Evolutionary conservation across 2,797 vertebrate species (phyloP), one percentile per base, ranked within the genome.

Genomic region (Tokudaia muenninki): DNA sequence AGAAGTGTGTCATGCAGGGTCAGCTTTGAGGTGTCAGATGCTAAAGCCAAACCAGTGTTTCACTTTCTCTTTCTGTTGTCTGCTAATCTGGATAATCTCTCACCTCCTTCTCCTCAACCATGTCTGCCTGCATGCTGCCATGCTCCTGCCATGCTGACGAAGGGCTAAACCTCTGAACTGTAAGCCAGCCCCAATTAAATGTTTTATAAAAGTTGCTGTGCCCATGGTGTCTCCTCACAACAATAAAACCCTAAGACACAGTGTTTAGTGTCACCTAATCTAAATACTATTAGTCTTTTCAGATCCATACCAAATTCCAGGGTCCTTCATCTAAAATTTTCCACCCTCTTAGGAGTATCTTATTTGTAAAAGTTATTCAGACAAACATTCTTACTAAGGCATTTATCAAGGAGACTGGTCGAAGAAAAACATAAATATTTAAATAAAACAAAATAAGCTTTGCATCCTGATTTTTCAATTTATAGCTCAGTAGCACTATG

Each of bases 241-340:
- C 22, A 75, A 41, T 44, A 75, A 75, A 44, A 6, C 37, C 37
- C 72, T 47, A 47, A 77, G 24, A 77, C 44, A 26, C 13, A 26
- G 12, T 13, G n/a, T 61, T 94, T 81, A 31, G 17, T 92, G 47
- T 90, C 6, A 29, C 13, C 37, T 61, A n/a, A 82, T 86, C 13
- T 96, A 87, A 86, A 95, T 87, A 22, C 17, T 82, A 24, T 80
- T 87, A 91, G 10, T 93, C 63, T 83, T 96, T 88, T 0, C 90
- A 95, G 12, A 77, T 3, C 2, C 70, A 94, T 29, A 6, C 74
- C 34, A 82, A 94, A 83, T 17, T 14, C 55, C 55, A 84, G 2
- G 11, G 52, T 10, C 47, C 34, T 24, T 13, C 47, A 88, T 63
- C 24, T 8, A 63, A 96, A 93, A 91, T 50, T 80, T 50, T 92